Percentiles rank a stretch among this genome's conserved stretches.
These are phyloP conservation scores for Talpa occidentalis DNA, from an alignment of 2,113 vertebrate species.

Conservation along the genomic window DNA sequence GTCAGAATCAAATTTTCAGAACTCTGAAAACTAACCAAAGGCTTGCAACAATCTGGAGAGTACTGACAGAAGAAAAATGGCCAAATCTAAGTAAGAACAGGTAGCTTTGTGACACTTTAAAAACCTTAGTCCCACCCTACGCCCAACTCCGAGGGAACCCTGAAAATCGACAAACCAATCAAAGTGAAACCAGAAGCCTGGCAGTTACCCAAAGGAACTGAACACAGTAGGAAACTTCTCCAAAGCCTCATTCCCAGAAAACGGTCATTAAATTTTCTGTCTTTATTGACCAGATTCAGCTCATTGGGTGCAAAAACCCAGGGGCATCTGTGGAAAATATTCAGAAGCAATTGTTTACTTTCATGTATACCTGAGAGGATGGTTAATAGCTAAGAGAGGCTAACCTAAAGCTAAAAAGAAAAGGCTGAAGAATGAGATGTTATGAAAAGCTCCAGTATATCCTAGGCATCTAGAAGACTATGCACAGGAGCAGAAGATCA, in stretches of 20 bases:
- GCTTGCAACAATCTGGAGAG: not conserved
- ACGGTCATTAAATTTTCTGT: not conserved
- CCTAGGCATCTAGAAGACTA: not conserved
- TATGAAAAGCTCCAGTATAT: not conserved
- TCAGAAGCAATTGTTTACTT: not conserved
- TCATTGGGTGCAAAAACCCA: not conserved
- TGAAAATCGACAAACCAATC: not conserved
- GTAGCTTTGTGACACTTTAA: not conserved
- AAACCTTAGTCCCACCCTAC: not conserved
- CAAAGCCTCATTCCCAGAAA: not conserved
- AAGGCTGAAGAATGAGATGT: not conserved
- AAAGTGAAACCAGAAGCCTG: not conserved
- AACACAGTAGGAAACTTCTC: not conserved
- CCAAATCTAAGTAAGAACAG: not conserved
- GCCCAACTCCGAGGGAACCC: not conserved
- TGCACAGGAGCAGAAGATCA: not conserved
- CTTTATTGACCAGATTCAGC: not conserved
- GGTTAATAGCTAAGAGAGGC: not conserved
- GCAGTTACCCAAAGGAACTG: not conserved
- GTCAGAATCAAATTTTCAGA: constrained; percentile 1
- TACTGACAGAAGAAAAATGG: constrained; percentile 21
- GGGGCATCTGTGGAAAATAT: not conserved
- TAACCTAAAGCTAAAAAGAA: not conserved
- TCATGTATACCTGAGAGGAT: not conserved
- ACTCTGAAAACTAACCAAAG: constrained; percentile 43